Evolutionary conservation across 2,888 invertebrate species (phyloP).

Genomic region (Clivina fossor): DNA sequence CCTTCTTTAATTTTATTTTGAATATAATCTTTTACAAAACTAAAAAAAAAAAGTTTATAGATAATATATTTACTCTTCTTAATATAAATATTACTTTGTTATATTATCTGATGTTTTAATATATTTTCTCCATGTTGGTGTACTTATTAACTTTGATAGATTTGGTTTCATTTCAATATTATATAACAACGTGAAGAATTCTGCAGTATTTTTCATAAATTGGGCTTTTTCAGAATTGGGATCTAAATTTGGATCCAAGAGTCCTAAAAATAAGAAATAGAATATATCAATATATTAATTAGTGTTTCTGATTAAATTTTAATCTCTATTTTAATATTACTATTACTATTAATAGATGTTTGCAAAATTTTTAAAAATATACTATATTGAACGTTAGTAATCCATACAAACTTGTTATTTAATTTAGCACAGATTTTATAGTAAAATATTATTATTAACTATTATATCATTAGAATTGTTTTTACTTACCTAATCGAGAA

Average conservation of each 20-base stretch:
- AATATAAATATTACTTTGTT: slow-evolving; percentile 46
- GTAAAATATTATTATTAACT: too few relatives aligned
- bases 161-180: slow-evolving; percentile 48
- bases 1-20: slow-evolving; percentile 41
- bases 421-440: too few relatives aligned
- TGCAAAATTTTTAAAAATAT: too few relatives aligned
- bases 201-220: slow-evolving; percentile 49
- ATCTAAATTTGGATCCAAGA: slow-evolving; percentile 47
- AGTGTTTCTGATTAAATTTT: too few relatives aligned
- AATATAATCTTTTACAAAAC: slow-evolving; percentile 35
- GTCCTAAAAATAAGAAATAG: slow-evolving; percentile 46
- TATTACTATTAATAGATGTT: too few relatives aligned
- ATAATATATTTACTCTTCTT: neutral
- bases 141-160: slow-evolving; percentile 47
- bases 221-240: slow-evolving; percentile 50
- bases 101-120: slow-evolving; percentile 50
- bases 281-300: neutral
- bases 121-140: slow-evolving; percentile 47
- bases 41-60: slow-evolving; percentile 2
- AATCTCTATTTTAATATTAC: too few relatives aligned
- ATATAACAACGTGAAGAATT: slow-evolving; percentile 45
- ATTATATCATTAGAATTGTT: too few relatives aligned
- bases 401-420: too few relatives aligned
- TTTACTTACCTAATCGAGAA: slow-evolving; percentile 32
- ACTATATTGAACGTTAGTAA: too few relatives aligned